Conservation (phyloP, 2,888 invertebrate species). For the Acleris cristana region DNA sequence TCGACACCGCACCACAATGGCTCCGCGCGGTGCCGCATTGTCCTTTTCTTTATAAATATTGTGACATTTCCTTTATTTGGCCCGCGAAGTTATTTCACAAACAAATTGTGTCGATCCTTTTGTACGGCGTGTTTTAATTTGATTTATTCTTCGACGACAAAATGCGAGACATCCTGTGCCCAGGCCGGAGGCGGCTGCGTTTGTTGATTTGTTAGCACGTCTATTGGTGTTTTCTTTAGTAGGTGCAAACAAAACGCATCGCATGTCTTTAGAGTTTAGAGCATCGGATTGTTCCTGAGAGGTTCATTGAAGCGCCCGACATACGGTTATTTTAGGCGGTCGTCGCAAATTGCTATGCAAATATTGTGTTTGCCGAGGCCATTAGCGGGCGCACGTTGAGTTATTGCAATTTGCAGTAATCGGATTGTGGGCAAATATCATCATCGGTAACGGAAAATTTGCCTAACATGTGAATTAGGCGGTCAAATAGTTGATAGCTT, state of each 20-base stretch:
- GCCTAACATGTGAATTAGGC: constrained; percentile 10
- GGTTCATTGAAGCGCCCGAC: constrained; percentile 47
- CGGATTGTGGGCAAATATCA: constrained; percentile 20
- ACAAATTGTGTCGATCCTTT: constrained; percentile 77
- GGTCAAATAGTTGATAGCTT: constrained; percentile 1
- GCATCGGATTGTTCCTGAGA: constrained; percentile 58
- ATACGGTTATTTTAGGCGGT: constrained; percentile 50
- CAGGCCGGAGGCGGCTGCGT: constrained; percentile 63
- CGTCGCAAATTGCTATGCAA: constrained; percentile 55
- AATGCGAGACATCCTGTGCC: constrained; percentile 74
- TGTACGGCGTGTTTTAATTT: constrained; percentile 78
- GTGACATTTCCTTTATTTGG: constrained; percentile 81
- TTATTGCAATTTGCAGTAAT: constrained; percentile 44
- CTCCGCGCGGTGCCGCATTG: constrained; percentile 72
- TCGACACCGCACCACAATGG: constrained; percentile 76
- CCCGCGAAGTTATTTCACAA: constrained; percentile 74
- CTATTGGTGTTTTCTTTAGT: constrained; percentile 73
- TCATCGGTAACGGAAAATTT: constrained; percentile 10
- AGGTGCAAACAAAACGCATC: constrained; percentile 68
- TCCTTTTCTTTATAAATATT: constrained; percentile 83
- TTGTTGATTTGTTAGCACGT: constrained; percentile 79
- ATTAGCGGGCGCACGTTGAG: constrained; percentile 42
- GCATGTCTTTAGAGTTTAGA: constrained; percentile 55
- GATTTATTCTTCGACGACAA: constrained; percentile 80
- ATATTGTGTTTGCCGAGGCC: constrained; percentile 46